These are phyloP conservation scores for Drosophila mulleri DNA, from an alignment of 2,888 invertebrate genomes.

Conservation along the genomic window DNA sequence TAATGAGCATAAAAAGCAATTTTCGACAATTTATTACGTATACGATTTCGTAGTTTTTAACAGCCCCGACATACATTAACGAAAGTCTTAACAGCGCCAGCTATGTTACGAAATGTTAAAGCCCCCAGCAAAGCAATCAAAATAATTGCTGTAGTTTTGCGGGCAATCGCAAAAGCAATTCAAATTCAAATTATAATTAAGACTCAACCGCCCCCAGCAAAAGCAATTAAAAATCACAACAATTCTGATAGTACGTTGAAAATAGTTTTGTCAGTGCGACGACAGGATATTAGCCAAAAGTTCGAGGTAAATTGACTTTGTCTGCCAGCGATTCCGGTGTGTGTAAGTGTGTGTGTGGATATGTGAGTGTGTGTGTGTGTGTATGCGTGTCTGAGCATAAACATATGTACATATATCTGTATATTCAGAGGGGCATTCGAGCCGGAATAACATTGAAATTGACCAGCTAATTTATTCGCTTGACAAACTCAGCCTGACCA, in stretches of 20 bases:
- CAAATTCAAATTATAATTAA: slow-evolving; percentile 75
- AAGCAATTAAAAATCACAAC: slow-evolving; percentile 74
- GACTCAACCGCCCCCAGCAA: slow-evolving; percentile 62
- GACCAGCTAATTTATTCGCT: slow-evolving; percentile 55
- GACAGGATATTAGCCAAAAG: slow-evolving; percentile 76
- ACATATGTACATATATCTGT: no score
- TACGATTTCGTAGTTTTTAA: slow-evolving; percentile 58
- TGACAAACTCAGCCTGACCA: slow-evolving; percentile 29
- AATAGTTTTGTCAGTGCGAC: slow-evolving; percentile 71
- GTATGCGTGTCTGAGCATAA: slow-evolving; percentile 1
- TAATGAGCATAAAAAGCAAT: slow-evolving; percentile 74
- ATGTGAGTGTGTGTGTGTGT: not conserved
- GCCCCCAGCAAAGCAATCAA: slow-evolving; percentile 58
- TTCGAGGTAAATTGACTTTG: slow-evolving; percentile 67
- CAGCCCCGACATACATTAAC: slow-evolving; percentile 54
- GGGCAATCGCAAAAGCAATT: slow-evolving; percentile 69
- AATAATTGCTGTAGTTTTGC: slow-evolving; percentile 64
- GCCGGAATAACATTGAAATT: slow-evolving; percentile 35
- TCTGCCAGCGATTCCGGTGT: slow-evolving; percentile 27
- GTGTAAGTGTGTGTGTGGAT: not conserved
- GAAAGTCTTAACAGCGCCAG: slow-evolving; percentile 20
- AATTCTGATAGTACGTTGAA: slow-evolving; percentile 57
- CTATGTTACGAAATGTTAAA: slow-evolving; percentile 24
- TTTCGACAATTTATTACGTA: slow-evolving; percentile 58
- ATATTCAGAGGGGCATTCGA: slow-evolving; percentile 2